These are phyloP conservation scores for Microchirus variegatus DNA, from an alignment of 2,797 vertebrate species.

Conservation along the genomic window DNA sequence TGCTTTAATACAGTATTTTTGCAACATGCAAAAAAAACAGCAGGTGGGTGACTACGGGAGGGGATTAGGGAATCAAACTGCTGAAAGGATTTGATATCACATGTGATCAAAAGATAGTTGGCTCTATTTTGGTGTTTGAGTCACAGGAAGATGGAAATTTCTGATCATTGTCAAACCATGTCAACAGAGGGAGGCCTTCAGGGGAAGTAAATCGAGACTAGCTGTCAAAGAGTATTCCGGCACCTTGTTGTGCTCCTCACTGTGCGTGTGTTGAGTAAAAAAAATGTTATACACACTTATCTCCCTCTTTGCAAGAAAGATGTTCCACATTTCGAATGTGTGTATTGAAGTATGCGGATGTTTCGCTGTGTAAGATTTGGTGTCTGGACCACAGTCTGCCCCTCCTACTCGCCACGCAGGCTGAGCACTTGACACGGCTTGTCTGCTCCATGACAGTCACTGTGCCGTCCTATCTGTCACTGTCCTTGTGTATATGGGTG, in stretches of 20 bases:
- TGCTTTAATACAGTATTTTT: too few relatives aligned
- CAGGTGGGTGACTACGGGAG: conserved; percentile 6
- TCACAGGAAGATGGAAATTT: conserved; percentile 40
- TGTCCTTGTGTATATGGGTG: conserved; percentile 40
- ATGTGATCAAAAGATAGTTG: conserved; percentile 39
- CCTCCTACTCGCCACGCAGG: conserved; percentile 42
- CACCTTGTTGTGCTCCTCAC: conserved; percentile 62
- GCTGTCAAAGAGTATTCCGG: conserved; percentile 60
- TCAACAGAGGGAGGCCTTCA: conserved; percentile 50
- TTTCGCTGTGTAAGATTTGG: conserved; percentile 35
- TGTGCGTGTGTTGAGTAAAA: conserved; percentile 32
- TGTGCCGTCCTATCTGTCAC: conserved; percentile 49
- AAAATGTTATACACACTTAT: conserved; percentile 24
- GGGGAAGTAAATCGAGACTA: conserved; percentile 49
- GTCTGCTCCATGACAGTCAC: conserved; percentile 62
- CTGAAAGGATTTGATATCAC: conserved; percentile 31
- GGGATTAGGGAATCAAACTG: conserved; percentile 31
- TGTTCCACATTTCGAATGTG: conserved; percentile 41
- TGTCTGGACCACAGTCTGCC: conserved; percentile 28
- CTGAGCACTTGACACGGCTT: conserved; percentile 67
- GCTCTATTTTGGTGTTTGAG: conserved; percentile 39
- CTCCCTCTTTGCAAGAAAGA: conserved; percentile 32
- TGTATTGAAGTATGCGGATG: conserved; percentile 34
- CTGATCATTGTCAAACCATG: conserved; percentile 38
- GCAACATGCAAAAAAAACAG: too few relatives aligned